Evolutionary conservation across 2,797 vertebrate genomes (phyloP), one percentile per base, ranked within the genome.

Genomic region (Gymnopithys bicolor): DNA sequence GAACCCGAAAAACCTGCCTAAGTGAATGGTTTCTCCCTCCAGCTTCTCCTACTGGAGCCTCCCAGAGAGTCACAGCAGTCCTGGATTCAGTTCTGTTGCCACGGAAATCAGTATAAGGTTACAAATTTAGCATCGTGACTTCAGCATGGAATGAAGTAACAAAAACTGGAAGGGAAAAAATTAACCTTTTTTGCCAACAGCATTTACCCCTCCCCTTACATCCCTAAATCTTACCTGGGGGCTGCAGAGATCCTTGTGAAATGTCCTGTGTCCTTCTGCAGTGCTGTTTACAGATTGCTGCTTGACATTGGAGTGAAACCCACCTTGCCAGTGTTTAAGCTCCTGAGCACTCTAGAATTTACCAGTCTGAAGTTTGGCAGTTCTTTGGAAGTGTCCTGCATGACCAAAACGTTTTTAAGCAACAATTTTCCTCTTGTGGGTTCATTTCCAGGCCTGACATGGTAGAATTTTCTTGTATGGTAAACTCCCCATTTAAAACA

Each of bases 61-160:
- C 1, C 49, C 62, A 33, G 56, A 37, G 64, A 86, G 58, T 52
- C 4, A 0, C 51, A 33, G 16, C 32, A 58, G 62, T 71, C 46
- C 62, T 88, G 85, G n/a, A 64, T 88, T 90, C 32, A 4, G 51
- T 21, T 95, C 77, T 82, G 83, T 95, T 96, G 88, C 84, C 86
- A 87, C 23, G 4, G 70, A 90, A 93, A 84, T 94, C 66, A 67
- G 59, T 48, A 32, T 2, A 19, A 76, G 55, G 33, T 63, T 86
- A 52, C 70, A 94, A 88, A 95, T 95, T 84, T 89, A 90, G 84
- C 71, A 67, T 73, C 52, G 14, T 95, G 93, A 93, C 90, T 90
- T 93, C 80, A 88, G 41, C 16, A 4, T 1, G 43, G 67, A 71
- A 19, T 28, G 32, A 66, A 86, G 46, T 35, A 84, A 75, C 48